Conservation (phyloP, 2,113 vertebrate genomes). For the Ia io region DNA sequence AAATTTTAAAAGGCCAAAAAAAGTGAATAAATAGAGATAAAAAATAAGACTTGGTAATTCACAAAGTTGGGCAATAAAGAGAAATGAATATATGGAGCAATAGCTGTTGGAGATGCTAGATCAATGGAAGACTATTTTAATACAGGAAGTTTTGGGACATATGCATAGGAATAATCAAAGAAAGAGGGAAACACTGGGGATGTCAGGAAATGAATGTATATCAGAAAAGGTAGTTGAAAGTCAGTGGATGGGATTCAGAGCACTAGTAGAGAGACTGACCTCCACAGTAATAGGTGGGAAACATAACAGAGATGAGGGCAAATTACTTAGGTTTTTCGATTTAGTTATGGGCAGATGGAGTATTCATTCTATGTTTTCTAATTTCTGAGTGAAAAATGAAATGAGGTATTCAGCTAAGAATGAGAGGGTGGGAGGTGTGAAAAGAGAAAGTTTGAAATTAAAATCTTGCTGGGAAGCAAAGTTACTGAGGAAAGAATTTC, state of each 20-base stretch:
- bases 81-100: background rate
- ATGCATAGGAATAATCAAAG: background rate
- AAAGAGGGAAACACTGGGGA: background rate
- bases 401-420: conserved; percentile 64
- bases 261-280: background rate
- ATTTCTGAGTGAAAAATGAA: conserved; percentile 75
- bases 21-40: background rate
- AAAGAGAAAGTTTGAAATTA: conserved; percentile 54
- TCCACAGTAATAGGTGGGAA: background rate
- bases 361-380: conserved; percentile 71
- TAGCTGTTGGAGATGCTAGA: background rate
- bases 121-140: background rate
- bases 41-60: background rate
- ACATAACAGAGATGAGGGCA: background rate
- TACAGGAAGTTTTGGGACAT: background rate
- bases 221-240: background rate
- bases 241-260: background rate
- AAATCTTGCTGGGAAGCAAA: conserved; percentile 51
- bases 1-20: background rate
- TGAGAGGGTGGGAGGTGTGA: conserved; percentile 69
- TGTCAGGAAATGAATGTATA: background rate
- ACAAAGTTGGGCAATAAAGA: background rate
- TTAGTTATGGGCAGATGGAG: conserved; percentile 67
- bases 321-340: conserved; percentile 46
- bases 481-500: conserved; percentile 37